Evolutionary conservation across 2,888 invertebrate genomes (phyloP), one percentile per base, ranked within the genome.

Genomic region (Eudasyphora cyanicolor): DNA sequence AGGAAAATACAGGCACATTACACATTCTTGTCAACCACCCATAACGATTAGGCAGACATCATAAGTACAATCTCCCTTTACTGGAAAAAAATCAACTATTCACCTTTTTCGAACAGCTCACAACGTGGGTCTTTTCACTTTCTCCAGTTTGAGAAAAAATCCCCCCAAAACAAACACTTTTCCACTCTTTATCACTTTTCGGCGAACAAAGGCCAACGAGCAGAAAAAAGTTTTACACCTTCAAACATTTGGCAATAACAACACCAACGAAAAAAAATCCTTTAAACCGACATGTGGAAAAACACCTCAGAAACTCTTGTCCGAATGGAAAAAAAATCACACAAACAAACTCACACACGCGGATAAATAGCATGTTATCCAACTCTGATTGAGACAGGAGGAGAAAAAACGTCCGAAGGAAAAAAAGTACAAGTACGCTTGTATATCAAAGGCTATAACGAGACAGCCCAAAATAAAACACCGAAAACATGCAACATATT

Each of bases 231-330:
- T n/a, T 64, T 64, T 38, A 38, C 64, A 64, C 64, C 64, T 64
- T 64, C 21, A 35, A 32, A 64, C 35, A 67, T 10, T 19, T 14
- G 24, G 42, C 67, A 57, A 57, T 1, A 27, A 54, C 62, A 35
- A 1, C 32, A 17, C 3, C 32, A 62, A 17, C 2, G 3, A 42
- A 2, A 67, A 67, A 42, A 67, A 64, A 64, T 42, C 29, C 57
- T 57, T 57, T 57, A 67, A n/a, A n/a, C n/a, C n/a, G 67, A 67
- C 67, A 67, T 67, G 67, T 67, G 67, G 67, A 57, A 67, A 64
- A 67, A 67, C 67, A 67, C 38, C 67, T 67, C 24, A 42, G 35
- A 32, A 42, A 67, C 6, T 24, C 27, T 57, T 19, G 64, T 64
- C 24, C 24, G 29, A 60, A 27, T 10, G 24, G 24, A 57, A 57